Conservation (phyloP, 2,888 invertebrate species). For the Troides oblongomaculatus region DNA sequence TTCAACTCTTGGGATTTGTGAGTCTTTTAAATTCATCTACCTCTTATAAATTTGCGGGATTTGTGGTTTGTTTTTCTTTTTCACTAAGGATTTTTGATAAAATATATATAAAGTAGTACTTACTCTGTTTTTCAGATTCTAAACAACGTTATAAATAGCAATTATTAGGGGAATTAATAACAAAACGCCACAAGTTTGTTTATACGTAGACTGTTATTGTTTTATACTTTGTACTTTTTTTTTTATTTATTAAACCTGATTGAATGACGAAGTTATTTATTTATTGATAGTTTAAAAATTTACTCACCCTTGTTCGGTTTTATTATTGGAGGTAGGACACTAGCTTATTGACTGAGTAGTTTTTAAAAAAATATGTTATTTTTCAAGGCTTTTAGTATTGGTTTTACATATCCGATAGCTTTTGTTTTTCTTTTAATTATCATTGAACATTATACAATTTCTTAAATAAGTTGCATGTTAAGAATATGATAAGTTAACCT, state of each 20-base stretch:
- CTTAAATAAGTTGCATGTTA: too few species aligned
- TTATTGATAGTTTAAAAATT: conserved; percentile 5
- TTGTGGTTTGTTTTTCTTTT: neutral
- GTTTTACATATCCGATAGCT: too few species aligned
- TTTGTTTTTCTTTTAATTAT: too few species aligned
- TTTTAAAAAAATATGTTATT: too few species aligned
- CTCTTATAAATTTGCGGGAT: neutral
- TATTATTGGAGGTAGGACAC: neutral
- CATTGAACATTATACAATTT: too few species aligned
- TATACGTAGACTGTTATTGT: conserved; percentile 22
- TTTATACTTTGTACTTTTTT: conserved; percentile 30
- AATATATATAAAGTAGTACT: neutral
- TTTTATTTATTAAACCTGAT: conserved; percentile 32
- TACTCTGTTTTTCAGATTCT: conserved; percentile 47
- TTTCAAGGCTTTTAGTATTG: too few species aligned
- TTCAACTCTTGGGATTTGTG: conserved; percentile 29
- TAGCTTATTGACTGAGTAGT: too few species aligned
- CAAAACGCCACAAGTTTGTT: conserved; percentile 31
- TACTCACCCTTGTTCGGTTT: conserved; percentile 9
- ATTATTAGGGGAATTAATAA: conserved; percentile 33
- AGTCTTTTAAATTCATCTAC: conserved; percentile 10
- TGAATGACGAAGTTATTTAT: conserved; percentile 21
- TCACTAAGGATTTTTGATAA: too few species aligned
- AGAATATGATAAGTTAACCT: too few species aligned
- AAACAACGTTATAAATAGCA: conserved; percentile 47